Conservation (phyloP, 2,888 invertebrate genomes). For the Hydraecia micacea region DNA sequence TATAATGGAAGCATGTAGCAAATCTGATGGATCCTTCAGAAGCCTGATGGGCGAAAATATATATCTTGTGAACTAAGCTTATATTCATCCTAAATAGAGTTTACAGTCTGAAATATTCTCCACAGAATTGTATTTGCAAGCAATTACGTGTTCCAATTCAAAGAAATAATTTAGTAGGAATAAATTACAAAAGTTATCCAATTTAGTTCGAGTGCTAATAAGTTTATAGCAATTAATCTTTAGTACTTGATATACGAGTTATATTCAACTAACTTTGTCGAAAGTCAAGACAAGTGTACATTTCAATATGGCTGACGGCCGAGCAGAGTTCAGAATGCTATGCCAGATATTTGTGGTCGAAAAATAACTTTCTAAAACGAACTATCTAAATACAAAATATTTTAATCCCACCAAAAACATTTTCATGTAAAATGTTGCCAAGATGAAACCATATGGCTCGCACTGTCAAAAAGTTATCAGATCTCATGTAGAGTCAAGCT, state of each 20-base stretch:
- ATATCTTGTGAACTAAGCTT: slow-evolving; percentile 23
- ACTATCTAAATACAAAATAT: background rate
- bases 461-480: too few relatives aligned
- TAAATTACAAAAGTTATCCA: slow-evolving; percentile 60
- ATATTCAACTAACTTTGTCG: slow-evolving; percentile 28
- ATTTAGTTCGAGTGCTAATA: slow-evolving; percentile 45
- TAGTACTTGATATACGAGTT: slow-evolving; percentile 38
- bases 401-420: too few relatives aligned
- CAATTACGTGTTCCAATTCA: slow-evolving; percentile 28
- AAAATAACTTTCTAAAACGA: background rate
- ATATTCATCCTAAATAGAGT: slow-evolving; percentile 7
- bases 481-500: too few relatives aligned
- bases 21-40: slow-evolving; percentile 57
- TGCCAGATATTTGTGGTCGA: background rate
- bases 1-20: slow-evolving; percentile 50
- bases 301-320: slow-evolving; percentile 21
- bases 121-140: slow-evolving; percentile 24
- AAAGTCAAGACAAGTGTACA: slow-evolving; percentile 22
- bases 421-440: too few relatives aligned
- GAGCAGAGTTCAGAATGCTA: background rate
- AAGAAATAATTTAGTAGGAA: slow-evolving; percentile 45
- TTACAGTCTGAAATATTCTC: background rate
- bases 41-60: slow-evolving; percentile 18
- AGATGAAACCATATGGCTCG: too few relatives aligned
- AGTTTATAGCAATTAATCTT: slow-evolving; percentile 59